Conservation (phyloP, 2,113 vertebrate species). For the Oriolus oriolus region DNA sequence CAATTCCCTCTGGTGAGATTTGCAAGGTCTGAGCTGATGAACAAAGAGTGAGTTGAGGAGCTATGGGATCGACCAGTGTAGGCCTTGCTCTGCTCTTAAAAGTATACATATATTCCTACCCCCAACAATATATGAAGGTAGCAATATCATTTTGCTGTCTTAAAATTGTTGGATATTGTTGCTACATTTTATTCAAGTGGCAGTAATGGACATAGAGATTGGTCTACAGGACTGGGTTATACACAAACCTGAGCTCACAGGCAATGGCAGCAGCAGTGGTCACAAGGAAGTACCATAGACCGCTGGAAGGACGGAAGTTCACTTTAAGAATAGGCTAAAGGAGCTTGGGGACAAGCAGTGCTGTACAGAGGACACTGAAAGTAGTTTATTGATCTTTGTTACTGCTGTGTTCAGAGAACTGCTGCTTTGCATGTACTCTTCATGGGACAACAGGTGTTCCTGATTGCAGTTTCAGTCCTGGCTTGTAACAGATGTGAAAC, state of each 20-base stretch:
- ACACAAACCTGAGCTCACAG: neutral
- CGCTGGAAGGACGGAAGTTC: neutral
- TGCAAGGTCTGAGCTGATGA: neutral
- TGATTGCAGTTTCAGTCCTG: neutral
- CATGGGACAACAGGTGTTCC: neutral
- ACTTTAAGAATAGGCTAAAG: neutral
- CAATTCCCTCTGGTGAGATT: neutral
- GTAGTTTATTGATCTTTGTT: neutral
- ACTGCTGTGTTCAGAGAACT: neutral
- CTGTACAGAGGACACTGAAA: neutral
- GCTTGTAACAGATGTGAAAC: neutral
- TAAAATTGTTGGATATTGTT: neutral
- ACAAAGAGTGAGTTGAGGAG: neutral
- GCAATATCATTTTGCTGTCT: neutral
- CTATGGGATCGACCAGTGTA: neutral
- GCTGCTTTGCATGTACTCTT: neutral
- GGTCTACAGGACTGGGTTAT: neutral
- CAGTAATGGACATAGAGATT: neutral
- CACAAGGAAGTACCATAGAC: neutral
- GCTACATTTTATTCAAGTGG: neutral
- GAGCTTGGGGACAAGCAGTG: neutral
- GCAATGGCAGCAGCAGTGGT: neutral
- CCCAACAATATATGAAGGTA: accelerated
- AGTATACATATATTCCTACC: neutral
- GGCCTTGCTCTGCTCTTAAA: neutral